Conservation (phyloP, 2,888 invertebrate species). For the Nymphalis c-album region DNA sequence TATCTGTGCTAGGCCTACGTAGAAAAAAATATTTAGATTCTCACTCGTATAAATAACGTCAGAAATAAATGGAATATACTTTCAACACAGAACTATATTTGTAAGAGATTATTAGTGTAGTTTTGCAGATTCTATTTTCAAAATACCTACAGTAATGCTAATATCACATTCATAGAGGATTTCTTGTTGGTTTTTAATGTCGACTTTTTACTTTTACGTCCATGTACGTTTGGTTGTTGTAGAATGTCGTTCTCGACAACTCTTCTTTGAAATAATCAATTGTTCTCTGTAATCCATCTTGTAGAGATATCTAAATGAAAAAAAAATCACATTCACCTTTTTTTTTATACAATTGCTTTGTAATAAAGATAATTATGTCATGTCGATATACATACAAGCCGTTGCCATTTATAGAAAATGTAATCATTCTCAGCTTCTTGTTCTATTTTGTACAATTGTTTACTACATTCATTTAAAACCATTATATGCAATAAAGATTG, state of each 20-base stretch:
- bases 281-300: conserved; percentile 93
- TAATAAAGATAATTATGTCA: too few species aligned
- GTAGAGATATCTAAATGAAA: conserved; percentile 84
- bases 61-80: neutral
- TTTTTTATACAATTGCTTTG: too few species aligned
- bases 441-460: too few species aligned
- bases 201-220: conserved; percentile 64
- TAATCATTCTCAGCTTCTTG: too few species aligned
- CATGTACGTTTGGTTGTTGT: conserved; percentile 76
- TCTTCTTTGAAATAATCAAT: conserved; percentile 97
- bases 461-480: too few species aligned
- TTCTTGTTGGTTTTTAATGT: conserved; percentile 45
- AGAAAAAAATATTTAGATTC: neutral
- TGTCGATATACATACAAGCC: too few species aligned
- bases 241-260: conserved; percentile 80
- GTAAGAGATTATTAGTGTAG: conserved; percentile 15
- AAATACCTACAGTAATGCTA: conserved; percentile 47
- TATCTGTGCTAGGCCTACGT: neutral
- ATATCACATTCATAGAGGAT: conserved; percentile 67
- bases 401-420: too few species aligned
- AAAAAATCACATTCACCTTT: neutral
- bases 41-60: neutral
- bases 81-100: conserved; percentile 9
- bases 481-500: too few species aligned
- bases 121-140: conserved; percentile 15